These are phyloP conservation scores for Drosophila lacicola DNA, from an alignment of 2,888 invertebrate species.

Conservation along the genomic window DNA sequence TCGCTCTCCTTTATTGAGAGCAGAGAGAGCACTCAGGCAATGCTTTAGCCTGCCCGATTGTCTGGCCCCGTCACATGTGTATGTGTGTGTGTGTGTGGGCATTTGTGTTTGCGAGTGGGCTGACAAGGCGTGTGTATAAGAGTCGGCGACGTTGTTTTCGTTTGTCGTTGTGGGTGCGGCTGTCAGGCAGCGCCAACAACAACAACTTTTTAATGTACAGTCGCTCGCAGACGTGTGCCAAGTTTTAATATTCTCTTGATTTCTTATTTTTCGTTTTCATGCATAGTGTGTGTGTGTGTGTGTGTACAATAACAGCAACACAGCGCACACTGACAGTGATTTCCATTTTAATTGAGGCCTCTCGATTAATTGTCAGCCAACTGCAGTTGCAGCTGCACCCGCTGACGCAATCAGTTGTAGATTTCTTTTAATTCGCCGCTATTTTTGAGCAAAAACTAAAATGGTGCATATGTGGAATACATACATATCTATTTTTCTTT, in stretches of 20 bases:
- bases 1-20: slow-evolving; percentile 14
- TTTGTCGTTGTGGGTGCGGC: slow-evolving; percentile 68
- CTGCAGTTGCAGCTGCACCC: slow-evolving; percentile 45
- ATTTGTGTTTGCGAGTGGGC: slow-evolving; percentile 45
- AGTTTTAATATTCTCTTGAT: slow-evolving; percentile 48
- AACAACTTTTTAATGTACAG: slow-evolving; percentile 62
- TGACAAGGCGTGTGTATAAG: slow-evolving; percentile 66
- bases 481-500: slow-evolving; percentile 24
- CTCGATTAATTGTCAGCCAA: slow-evolving; percentile 66
- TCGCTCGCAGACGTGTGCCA: slow-evolving; percentile 66
- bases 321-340: slow-evolving; percentile 65
- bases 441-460: slow-evolving; percentile 39
- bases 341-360: slow-evolving; percentile 70
- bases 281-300: slow-evolving; percentile 3
- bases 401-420: slow-evolving; percentile 51
- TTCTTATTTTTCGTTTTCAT: slow-evolving; percentile 25
- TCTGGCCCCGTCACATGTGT: slow-evolving; percentile 32
- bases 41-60: slow-evolving; percentile 42
- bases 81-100: slow-evolving; percentile 9
- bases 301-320: slow-evolving; percentile 22
- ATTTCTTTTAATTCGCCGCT: slow-evolving; percentile 23
- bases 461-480: not conserved
- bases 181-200: slow-evolving; percentile 40
- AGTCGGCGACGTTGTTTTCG: slow-evolving; percentile 53
- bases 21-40: slow-evolving; percentile 1